Percentiles rank a stretch among this genome's conserved stretches.
These are phyloP conservation scores for Brachionus paranguensis DNA, from an alignment of 1,140 invertebrate species.

Conservation along the genomic window DNA sequence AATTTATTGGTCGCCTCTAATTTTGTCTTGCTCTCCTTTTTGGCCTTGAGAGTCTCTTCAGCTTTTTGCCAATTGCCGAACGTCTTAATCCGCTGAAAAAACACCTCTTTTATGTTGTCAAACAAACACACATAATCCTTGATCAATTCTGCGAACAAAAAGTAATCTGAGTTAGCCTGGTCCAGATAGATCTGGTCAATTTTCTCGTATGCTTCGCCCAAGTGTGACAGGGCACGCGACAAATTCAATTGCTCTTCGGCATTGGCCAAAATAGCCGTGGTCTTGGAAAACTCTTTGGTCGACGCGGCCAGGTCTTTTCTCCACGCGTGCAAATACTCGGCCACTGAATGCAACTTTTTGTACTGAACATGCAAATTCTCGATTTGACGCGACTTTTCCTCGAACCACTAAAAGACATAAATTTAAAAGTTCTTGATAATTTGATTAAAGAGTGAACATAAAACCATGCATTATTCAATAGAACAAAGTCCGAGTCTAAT, in stretches of 20 bases:
- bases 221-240: slow-evolving; percentile 79
- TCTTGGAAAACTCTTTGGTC: slow-evolving; percentile 76
- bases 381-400: slow-evolving; percentile 84
- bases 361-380: slow-evolving; percentile 84
- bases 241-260: slow-evolving; percentile 90
- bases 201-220: slow-evolving; percentile 85
- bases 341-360: slow-evolving; percentile 74
- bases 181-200: slow-evolving; percentile 78
- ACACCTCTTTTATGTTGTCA: slow-evolving; percentile 89
- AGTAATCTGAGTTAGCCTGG: slow-evolving; percentile 91
- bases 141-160: slow-evolving; percentile 80
- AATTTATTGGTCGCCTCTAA: slow-evolving; percentile 66
- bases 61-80: slow-evolving; percentile 97
- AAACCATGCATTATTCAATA: not conserved
- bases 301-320: slow-evolving; percentile 67
- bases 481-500: not conserved
- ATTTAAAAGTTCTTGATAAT: no score
- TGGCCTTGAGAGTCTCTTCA: slow-evolving; percentile 84
- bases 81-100: slow-evolving; percentile 91
- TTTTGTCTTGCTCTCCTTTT: slow-evolving; percentile 85
- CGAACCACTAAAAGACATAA: slow-evolving; percentile 78
- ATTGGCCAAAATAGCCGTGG: slow-evolving; percentile 81
- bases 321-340: slow-evolving; percentile 73
- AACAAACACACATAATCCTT: slow-evolving; percentile 91
- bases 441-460: not conserved